Evolutionary conservation across 2,797 vertebrate species (phyloP).

Genomic region (Micropoecilia bifurca): DNA sequence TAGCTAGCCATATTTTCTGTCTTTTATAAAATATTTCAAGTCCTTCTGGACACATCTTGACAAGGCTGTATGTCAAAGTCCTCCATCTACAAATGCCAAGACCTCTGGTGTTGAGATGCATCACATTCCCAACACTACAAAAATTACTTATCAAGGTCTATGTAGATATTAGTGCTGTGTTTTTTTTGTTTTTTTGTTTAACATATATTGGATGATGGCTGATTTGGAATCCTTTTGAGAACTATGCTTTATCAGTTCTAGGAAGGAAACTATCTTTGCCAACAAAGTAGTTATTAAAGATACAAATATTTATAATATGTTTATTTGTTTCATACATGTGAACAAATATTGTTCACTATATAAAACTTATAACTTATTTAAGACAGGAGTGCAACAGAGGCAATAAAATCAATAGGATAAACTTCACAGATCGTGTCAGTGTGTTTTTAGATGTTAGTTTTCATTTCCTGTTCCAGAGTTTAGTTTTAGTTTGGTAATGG

Average conservation of each 20-base stretch:
- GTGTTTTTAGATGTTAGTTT: neutral
- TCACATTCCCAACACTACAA: neutral
- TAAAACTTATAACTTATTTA: neutral
- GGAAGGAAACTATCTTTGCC: neutral
- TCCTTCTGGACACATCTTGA: neutral
- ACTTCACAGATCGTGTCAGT: neutral
- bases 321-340: neutral
- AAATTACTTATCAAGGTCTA: neutral
- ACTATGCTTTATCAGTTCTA: neutral
- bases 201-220: neutral
- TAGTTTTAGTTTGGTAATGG: neutral
- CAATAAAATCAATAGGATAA: neutral
- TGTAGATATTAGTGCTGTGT: neutral
- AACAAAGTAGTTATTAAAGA: neutral
- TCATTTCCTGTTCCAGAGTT: neutral
- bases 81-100: neutral
- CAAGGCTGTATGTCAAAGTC: neutral
- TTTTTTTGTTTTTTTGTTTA: neutral
- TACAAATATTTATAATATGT: neutral
- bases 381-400: neutral
- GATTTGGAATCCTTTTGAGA: neutral
- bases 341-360: neutral
- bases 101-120: neutral
- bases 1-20: neutral
- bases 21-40: neutral